These are phyloP conservation scores for Cephonodes hylas DNA, from an alignment of 2,888 invertebrate genomes.

Conservation along the genomic window DNA sequence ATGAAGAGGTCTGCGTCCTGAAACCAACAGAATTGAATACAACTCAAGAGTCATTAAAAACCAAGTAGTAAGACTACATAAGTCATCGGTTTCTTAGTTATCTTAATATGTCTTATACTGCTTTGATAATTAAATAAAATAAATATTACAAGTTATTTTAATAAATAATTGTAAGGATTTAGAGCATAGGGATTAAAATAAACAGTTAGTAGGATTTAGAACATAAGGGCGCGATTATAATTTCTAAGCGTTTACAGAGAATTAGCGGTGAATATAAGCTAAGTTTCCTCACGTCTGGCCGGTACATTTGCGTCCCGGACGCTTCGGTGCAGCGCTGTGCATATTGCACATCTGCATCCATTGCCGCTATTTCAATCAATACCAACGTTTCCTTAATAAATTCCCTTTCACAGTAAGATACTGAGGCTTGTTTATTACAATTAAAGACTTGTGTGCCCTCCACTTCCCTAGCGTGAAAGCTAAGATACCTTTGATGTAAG, in stretches of 20 bases:
- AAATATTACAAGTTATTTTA: no score
- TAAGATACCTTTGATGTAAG: no score
- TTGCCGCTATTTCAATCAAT: background rate
- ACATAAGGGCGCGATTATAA: background rate
- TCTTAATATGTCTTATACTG: no score
- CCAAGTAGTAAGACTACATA: no score
- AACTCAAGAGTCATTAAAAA: no score
- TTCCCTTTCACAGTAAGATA: background rate
- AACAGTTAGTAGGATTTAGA: background rate
- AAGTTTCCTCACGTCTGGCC: background rate
- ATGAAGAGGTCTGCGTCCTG: no score
- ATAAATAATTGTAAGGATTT: no score
- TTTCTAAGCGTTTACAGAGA: conserved; percentile 1
- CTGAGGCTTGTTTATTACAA: background rate
- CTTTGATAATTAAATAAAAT: no score
- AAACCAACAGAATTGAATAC: no score
- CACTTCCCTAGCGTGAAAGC: background rate
- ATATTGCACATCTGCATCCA: background rate
- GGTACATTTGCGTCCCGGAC: background rate
- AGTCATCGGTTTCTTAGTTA: no score
- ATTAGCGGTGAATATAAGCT: background rate
- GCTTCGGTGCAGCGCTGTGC: background rate
- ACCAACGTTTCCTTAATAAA: background rate
- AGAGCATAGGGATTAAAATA: no score
- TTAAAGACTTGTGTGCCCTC: background rate